Evolutionary conservation across 2,888 invertebrate species (phyloP).

Genomic region (Hypselothyrea guttata): DNA sequence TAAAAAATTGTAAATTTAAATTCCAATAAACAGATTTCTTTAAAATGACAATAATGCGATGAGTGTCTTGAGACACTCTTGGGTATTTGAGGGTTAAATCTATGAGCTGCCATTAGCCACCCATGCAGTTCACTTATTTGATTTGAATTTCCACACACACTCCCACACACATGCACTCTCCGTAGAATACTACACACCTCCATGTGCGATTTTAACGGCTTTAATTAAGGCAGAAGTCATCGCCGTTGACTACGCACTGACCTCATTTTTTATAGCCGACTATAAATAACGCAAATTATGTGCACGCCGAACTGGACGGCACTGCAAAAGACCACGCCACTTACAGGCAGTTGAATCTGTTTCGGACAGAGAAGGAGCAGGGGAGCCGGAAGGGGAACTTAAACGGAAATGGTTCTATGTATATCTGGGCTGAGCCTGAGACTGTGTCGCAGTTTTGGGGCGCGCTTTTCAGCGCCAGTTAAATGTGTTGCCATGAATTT

Average conservation of each 20-base stretch:
- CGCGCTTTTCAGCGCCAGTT: conserved; percentile 60
- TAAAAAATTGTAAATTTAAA: too few species aligned
- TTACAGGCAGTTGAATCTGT: conserved; percentile 6
- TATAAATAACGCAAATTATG: conserved; percentile 75
- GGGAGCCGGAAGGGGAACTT: too few species aligned
- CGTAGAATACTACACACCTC: conserved; percentile 18
- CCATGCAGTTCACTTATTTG: conserved; percentile 64
- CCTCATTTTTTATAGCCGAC: conserved; percentile 68
- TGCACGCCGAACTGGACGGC: conserved; percentile 60
- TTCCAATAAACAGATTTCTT: too few species aligned
- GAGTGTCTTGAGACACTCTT: too few species aligned
- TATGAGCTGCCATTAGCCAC: conserved; percentile 60
- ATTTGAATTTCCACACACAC: conserved; percentile 43
- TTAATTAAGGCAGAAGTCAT: conserved; percentile 65
- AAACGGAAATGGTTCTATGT: not conserved
- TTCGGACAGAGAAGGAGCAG: not conserved
- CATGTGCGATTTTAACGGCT: conserved; percentile 59
- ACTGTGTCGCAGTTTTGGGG: conserved; percentile 41
- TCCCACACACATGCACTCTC: conserved; percentile 2
- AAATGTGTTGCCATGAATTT: conserved; percentile 73
- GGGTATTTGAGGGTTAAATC: too few species aligned
- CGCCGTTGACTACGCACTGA: conserved; percentile 62
- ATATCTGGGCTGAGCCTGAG: not conserved
- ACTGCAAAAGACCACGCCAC: conserved; percentile 29
- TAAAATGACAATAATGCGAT: too few species aligned